Evolutionary conservation across 2,113 vertebrate genomes (phyloP).

Genomic region (Polypterus senegalus): DNA sequence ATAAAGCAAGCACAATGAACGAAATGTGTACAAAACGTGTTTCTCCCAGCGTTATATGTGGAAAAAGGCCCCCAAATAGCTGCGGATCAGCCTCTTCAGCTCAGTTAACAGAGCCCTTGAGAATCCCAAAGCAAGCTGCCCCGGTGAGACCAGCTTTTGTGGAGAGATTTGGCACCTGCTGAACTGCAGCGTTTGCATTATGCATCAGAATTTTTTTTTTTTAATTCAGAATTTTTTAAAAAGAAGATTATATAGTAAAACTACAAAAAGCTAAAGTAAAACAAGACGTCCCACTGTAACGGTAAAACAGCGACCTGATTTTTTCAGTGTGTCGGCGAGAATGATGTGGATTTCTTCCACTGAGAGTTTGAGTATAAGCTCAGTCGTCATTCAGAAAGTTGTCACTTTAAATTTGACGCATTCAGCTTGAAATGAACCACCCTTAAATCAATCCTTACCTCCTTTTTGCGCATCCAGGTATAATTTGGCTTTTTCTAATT

Average conservation of each 20-base stretch:
- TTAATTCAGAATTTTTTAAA: too few relatives aligned
- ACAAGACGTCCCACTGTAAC: too few relatives aligned
- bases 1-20: not conserved
- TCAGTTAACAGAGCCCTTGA: slow-evolving; percentile 37
- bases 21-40: slow-evolving; percentile 26
- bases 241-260: too few relatives aligned
- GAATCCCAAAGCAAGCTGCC: slow-evolving; percentile 23
- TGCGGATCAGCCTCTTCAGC: slow-evolving; percentile 27
- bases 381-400: too few relatives aligned
- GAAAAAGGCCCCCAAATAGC: slow-evolving; percentile 22
- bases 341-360: too few relatives aligned
- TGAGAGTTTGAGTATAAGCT: too few relatives aligned
- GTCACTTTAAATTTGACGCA: too few relatives aligned
- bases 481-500: slow-evolving; percentile 30
- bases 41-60: slow-evolving; percentile 22
- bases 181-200: slow-evolving; percentile 21
- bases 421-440: too few relatives aligned
- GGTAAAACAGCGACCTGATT: too few relatives aligned
- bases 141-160: slow-evolving; percentile 31
- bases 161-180: slow-evolving; percentile 40
- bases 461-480: slow-evolving; percentile 16
- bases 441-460: slow-evolving; percentile 18
- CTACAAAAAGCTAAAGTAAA: too few relatives aligned
- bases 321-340: too few relatives aligned
- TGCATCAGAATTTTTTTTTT: slow-evolving; percentile 17